Percentiles rank a stretch among this genome's conserved stretches.
phyloP scores from a whole-genome alignment of 2,113 vertebrate genomes.

The Prinia subflava region DNA sequence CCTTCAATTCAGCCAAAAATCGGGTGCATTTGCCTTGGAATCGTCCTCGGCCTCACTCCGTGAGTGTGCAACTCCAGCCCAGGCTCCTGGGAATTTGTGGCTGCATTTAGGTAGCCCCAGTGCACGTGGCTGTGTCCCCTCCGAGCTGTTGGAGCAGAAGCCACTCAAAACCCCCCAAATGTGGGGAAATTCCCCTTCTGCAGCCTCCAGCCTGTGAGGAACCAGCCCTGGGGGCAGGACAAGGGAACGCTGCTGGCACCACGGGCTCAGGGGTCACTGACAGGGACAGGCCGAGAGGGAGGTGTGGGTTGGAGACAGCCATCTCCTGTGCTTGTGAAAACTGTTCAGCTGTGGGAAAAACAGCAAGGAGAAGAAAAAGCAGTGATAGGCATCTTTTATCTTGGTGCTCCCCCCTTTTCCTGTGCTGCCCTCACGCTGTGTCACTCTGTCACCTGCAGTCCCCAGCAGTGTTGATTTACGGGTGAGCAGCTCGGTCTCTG shows the following conservation, averaged over 20 bases:
- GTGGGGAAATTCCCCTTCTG: background rate
- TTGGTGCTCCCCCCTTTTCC: background rate
- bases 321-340: background rate
- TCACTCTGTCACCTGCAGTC: background rate
- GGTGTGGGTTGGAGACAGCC: background rate
- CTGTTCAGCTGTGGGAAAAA: background rate
- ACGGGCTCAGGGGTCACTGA: background rate
- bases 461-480: background rate
- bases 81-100: background rate
- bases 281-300: background rate
- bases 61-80: background rate
- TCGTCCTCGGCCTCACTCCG: background rate
- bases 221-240: background rate
- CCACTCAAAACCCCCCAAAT: background rate
- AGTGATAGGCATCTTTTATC: background rate
- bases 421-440: background rate
- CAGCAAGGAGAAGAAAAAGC: background rate
- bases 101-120: background rate
- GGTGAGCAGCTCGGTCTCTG: background rate
- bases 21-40: background rate
- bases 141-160: background rate
- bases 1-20: background rate
- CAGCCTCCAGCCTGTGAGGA: background rate
- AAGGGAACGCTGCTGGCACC: background rate
- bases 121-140: background rate